Percentiles rank a stretch among this genome's conserved stretches.
phyloP scores from a whole-genome alignment of 2,888 invertebrate species.

The Thereva nobilitata region DNA sequence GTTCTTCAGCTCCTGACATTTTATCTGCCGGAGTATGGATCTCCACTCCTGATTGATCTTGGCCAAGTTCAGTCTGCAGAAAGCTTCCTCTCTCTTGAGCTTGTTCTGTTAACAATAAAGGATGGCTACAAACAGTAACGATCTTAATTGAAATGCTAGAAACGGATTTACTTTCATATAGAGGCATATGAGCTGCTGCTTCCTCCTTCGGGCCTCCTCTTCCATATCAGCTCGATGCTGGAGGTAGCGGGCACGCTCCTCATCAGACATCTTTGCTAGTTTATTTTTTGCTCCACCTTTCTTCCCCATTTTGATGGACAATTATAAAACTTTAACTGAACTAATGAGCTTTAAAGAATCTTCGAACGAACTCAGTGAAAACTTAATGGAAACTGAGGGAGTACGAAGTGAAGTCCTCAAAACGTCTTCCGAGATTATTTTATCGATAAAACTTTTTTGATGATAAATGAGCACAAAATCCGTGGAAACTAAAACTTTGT shows the following conservation, averaged over 20 bases:
- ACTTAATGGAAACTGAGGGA: too few relatives aligned
- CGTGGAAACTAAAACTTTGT: too few relatives aligned
- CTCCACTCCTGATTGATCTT: conserved; percentile 88
- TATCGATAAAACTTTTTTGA: too few relatives aligned
- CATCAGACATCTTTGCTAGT: conserved; percentile 82
- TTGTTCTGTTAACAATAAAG: conserved; percentile 67
- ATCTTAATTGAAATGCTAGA: background rate
- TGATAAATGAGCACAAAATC: too few relatives aligned
- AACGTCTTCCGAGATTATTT: too few relatives aligned
- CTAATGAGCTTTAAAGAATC: too few relatives aligned
- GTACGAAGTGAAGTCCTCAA: too few relatives aligned
- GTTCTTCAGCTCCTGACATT: conserved; percentile 73
- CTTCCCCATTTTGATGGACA: conserved; percentile 57
- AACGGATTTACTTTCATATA: conserved; percentile 72
- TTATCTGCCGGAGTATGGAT: conserved; percentile 72
- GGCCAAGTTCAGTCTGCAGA: conserved; percentile 75
- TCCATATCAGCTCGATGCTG: conserved; percentile 82
- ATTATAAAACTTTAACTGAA: too few relatives aligned
- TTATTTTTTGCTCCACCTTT: conserved; percentile 73
- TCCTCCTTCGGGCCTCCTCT: conserved; percentile 77
- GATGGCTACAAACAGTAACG: background rate
- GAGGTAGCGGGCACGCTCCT: conserved; percentile 77
- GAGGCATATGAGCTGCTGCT: conserved; percentile 76
- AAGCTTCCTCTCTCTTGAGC: conserved; percentile 78
- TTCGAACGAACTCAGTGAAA: too few relatives aligned